Percentiles rank a stretch among this genome's conserved stretches.
phyloP scores from a whole-genome alignment of 2,797 vertebrate genomes.

The Petrocephalus schoutedeni region DNA sequence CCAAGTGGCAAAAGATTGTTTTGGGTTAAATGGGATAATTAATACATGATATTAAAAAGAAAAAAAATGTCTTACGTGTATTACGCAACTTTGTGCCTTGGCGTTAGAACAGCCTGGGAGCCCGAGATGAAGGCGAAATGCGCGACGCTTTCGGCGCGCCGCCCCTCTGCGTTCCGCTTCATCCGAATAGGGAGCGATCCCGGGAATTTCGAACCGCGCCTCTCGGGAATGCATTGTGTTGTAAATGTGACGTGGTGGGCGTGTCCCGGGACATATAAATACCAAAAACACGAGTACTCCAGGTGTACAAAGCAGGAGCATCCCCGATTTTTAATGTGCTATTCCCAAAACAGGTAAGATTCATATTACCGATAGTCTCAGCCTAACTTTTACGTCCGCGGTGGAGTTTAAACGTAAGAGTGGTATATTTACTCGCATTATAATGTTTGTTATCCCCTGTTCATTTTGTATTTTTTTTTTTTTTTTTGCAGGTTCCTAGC shows the following conservation, averaged over 20 bases:
- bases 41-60: not conserved
- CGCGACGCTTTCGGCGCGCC: conserved; percentile 28
- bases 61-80: not conserved
- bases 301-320: conserved; percentile 27
- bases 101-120: not conserved
- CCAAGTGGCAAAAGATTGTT: not conserved
- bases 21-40: not conserved
- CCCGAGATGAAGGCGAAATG: not conserved
- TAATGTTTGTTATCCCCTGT: not conserved
- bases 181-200: conserved; percentile 20
- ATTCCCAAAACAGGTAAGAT: conserved; percentile 34
- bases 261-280: conserved; percentile 52
- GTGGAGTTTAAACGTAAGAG: not conserved
- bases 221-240: conserved; percentile 21
- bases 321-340: conserved; percentile 30
- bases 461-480: not conserved
- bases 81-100: not conserved
- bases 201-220: conserved; percentile 18
- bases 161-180: conserved; percentile 16
- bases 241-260: conserved; percentile 41
- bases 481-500: not conserved
- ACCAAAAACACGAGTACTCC: conserved; percentile 37
- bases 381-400: not conserved
- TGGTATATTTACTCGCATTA: not conserved
- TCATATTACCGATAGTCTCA: not conserved